These are phyloP conservation scores for Erebia aethiops DNA, from an alignment of 2,888 invertebrate genomes.

Conservation along the genomic window DNA sequence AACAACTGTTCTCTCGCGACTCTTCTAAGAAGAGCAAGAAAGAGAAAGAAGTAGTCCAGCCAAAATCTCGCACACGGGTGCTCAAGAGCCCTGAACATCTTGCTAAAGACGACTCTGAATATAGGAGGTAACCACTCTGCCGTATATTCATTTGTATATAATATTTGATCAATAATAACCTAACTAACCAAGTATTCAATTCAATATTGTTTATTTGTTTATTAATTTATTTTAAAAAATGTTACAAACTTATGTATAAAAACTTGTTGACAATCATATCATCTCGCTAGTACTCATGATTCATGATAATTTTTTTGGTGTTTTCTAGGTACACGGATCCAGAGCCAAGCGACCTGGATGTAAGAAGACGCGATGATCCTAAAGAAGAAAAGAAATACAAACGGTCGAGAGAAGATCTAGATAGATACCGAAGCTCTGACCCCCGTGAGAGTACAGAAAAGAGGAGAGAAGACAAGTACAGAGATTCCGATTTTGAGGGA, in stretches of 20 bases:
- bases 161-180: too few relatives aligned
- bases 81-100: conserved; percentile 83
- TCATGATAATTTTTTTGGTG: background rate
- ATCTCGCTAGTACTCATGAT: too few relatives aligned
- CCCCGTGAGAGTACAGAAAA: conserved; percentile 59
- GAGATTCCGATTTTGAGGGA: conserved; percentile 56
- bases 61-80: conserved; percentile 79
- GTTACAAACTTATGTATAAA: too few relatives aligned
- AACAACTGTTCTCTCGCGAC: conserved; percentile 89
- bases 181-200: too few relatives aligned
- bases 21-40: conserved; percentile 87
- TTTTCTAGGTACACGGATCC: conserved; percentile 69
- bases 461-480: conserved; percentile 52
- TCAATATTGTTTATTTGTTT: too few relatives aligned
- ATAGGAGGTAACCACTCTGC: conserved; percentile 59
- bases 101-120: conserved; percentile 73
- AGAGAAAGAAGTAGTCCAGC: conserved; percentile 82
- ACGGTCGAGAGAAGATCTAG: conserved; percentile 61
- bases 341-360: conserved; percentile 71
- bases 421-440: conserved; percentile 57
- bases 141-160: background rate
- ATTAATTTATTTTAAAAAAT: too few relatives aligned
- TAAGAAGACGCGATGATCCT: conserved; percentile 63
- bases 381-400: conserved; percentile 60
- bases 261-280: too few relatives aligned